Base-by-base conservation (phyloP, 2,888 invertebrate species). In the Mesoligia furuncula region DNA sequence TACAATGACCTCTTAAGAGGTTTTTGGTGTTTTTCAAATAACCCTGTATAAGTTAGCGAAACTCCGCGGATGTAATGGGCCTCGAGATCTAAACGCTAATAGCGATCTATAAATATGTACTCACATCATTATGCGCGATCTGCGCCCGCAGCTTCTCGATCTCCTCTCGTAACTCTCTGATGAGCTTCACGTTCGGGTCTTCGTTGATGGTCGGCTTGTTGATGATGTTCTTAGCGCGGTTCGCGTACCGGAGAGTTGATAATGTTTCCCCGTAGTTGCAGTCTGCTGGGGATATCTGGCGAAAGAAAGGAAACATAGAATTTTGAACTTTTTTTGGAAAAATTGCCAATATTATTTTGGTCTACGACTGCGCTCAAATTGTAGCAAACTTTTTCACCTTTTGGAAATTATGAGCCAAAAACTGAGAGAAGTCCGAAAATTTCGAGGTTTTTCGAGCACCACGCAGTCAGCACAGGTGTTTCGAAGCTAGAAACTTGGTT, bases 131-230 rank as follows among this genome's bases (percentile, higher is more conserved):
- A 89, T 97, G 98, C 42, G 97, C 97, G 87, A 98, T 97, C 95
- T 98, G 97, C 7, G 98, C 97, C 86, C 98, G 98, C 66, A 99
- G 96, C 91, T 98, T 98, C 87, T 98, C 98, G 88, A 99, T 99
- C 97, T 99, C 99, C 91, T 98, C 98, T 39, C 98, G 96, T 51
- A 99, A 97, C 90, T 99, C 99, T 62, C 98, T 96, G 91, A 99
- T 99, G 66, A 99, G 97, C 94, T 98, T 98, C 72, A 98, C 99
- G 95, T 99, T 99, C 36, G 98, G 97, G 95, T 99, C 99, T 94
- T 99, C 99, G 94, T 99, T 99, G 90, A 99, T 98, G 59, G 98
- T 98, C 0, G 99, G 98, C 92, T 98, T 98, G 94, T 99, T 99
- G 93, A 99, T 98, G 87, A 99, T 99, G 93, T 98, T 98, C 96